A percentile compares a stretch with the other conserved stretches of the same genome.
These are phyloP conservation scores for Clanis bilineata DNA, from an alignment of 2,888 invertebrate genomes.

Conservation along the genomic window DNA sequence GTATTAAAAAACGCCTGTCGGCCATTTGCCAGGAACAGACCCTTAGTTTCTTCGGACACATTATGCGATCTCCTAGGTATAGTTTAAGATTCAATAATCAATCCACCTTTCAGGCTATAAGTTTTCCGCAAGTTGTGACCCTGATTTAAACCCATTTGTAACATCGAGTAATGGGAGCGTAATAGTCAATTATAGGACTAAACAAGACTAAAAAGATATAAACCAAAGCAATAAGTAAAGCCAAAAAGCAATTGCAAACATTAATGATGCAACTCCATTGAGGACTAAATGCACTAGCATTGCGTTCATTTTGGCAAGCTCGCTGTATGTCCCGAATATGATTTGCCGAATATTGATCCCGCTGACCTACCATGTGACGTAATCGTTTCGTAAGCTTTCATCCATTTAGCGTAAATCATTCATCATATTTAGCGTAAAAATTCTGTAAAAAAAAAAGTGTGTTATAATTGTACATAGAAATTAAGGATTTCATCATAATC, in stretches of 20 bases:
- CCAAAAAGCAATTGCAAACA: neutral
- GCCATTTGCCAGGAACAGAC: too few species aligned
- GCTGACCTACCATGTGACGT: slow-evolving; percentile 27
- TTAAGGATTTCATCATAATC: neutral
- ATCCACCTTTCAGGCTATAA: too few species aligned
- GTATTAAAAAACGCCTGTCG: too few species aligned
- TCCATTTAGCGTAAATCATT: too few species aligned
- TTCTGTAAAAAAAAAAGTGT: neutral
- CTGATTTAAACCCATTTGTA: too few species aligned
- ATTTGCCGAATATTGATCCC: slow-evolving; percentile 45
- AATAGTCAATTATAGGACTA: too few species aligned
- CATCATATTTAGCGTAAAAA: neutral
- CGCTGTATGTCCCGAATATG: slow-evolving; percentile 10
- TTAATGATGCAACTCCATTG: neutral
- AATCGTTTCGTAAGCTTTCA: slow-evolving; percentile 30
- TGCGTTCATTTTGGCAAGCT: slow-evolving; percentile 11
- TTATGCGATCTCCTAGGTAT: too few species aligned
- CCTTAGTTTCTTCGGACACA: too few species aligned
- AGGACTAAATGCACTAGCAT: neutral
- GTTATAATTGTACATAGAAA: neutral
- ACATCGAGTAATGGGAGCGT: too few species aligned
- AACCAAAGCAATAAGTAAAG: neutral
- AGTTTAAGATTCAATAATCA: too few species aligned
- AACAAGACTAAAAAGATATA: neutral
- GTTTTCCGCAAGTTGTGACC: too few species aligned